Evolutionary conservation across 2,113 vertebrate species (phyloP).

Genomic region (Chrysemys picta): DNA sequence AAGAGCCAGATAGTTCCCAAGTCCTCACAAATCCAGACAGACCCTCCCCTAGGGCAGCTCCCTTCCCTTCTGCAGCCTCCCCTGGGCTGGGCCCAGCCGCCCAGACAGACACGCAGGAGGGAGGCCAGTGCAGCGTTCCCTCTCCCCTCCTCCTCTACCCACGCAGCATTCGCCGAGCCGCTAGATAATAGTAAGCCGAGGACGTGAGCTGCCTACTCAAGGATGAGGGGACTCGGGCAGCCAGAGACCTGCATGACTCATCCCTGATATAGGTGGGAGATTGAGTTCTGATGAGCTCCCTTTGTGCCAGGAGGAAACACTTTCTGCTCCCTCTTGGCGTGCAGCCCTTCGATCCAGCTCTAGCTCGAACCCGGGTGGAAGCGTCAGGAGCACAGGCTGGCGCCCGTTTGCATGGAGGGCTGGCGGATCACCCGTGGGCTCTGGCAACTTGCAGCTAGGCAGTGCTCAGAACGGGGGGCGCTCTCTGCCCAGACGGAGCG

Average conservation of each 20-base stretch:
- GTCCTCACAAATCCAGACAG: background rate
- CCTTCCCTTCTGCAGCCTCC: background rate
- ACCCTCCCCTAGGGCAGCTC: background rate
- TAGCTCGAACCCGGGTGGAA: background rate
- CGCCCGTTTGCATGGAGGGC: background rate
- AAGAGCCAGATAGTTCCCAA: background rate
- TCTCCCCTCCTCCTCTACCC: background rate
- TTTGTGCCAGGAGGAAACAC: no score
- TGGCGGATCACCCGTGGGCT: no score
- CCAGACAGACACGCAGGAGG: slow-evolving; percentile 7
- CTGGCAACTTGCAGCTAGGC: background rate
- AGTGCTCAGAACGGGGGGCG: no score
- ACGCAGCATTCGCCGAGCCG: background rate
- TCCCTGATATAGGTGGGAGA: background rate
- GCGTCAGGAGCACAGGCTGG: fast-evolving
- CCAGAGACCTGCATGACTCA: background rate
- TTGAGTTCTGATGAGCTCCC: no score
- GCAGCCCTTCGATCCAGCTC: background rate
- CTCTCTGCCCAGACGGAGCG: background rate
- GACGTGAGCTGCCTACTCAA: background rate
- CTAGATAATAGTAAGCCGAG: background rate
- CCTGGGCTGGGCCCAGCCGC: background rate
- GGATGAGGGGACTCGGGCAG: background rate
- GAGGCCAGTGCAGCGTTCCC: background rate
- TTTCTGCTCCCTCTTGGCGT: background rate